A percentile compares a stretch with the other conserved stretches of the same genome.
These are phyloP conservation scores for Dolichotis patagonum DNA, from an alignment of 2,113 vertebrate species.

Conservation along the genomic window DNA sequence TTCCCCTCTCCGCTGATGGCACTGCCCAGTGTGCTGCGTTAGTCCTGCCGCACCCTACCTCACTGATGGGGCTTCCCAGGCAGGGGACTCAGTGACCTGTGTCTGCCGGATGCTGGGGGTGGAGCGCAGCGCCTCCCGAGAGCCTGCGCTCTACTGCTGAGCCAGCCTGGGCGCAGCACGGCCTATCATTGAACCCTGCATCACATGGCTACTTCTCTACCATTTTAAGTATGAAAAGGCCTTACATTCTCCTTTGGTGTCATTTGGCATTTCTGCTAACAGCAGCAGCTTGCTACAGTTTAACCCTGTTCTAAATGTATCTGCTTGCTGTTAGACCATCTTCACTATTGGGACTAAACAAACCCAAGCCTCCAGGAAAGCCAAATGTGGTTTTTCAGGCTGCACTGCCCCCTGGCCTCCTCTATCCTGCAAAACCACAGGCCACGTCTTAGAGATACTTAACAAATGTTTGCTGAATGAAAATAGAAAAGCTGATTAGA, in stretches of 20 bases:
- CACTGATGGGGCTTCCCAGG: neutral
- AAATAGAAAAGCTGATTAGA: too few relatives aligned
- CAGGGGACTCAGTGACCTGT: neutral
- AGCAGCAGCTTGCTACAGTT: neutral
- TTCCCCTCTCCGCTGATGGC: neutral
- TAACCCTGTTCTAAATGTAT: neutral
- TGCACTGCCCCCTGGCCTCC: too few relatives aligned
- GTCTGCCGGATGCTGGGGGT: neutral
- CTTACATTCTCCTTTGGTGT: neutral
- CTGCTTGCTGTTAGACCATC: neutral
- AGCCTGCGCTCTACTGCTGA: neutral
- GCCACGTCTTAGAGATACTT: too few relatives aligned
- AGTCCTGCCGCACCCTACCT: neutral
- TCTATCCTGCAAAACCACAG: too few relatives aligned
- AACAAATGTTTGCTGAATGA: too few relatives aligned
- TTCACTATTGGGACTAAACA: neutral
- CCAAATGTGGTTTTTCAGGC: too few relatives aligned
- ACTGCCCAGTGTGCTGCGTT: neutral
- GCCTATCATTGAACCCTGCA: neutral
- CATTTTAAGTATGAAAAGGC: neutral
- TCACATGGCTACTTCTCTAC: neutral
- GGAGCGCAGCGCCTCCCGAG: too few relatives aligned
- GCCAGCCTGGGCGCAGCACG: neutral
- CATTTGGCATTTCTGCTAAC: neutral
- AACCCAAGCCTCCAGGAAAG: neutral